Evolutionary conservation across 1,140 invertebrate genomes (phyloP), one percentile per base, ranked within the genome.

Genomic region (Magallana angulata): DNA sequence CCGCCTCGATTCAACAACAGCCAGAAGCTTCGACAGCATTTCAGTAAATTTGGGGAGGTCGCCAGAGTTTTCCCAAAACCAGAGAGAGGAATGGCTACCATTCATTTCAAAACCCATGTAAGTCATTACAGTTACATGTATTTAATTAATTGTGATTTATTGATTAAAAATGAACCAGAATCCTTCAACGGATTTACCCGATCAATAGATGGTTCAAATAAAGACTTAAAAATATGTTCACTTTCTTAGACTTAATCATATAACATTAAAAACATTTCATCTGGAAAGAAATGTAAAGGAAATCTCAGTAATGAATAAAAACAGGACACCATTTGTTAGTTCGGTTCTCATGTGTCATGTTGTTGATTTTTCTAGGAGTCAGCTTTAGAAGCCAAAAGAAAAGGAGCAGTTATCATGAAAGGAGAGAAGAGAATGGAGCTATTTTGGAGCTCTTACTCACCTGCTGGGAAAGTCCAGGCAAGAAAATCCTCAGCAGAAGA

Each of bases 31-130:
- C 85, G 85, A 1, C 90, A 84, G 36, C 93, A 94, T 86, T 94
- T 94, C 85, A 89, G 88, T 9, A 90, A 90, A 68, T 94, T 90
- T 91, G 94, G 94, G 14, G 62, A 87, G 14, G 91, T 94, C 7
- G 82, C 59, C 6, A 89, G 89, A 68, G 86, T 93, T 12, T 91
- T 89, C 57, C 86, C 91, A 8, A 90, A 92, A 30, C 88, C 90
- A 8, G 83, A 57, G 0, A 94, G 93, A 81, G 86, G 82, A 18
- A 71, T 87, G 8, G 93, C 93, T 6, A 92, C 89, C 56, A 86
- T 94, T 85, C 91, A 93, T 84, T 94, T 94, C 89, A 85, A 89
- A 58, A 90, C 89, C 64, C 93, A 94, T 90, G 94, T 94, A 90
- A 92, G 93, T 59, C 14, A 71, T 18, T 16, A 88, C 1, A n/a